Evolutionary conservation across 1,140 invertebrate species (phyloP), one percentile per base, ranked within the genome.

Genomic region (Chymomyza costata): DNA sequence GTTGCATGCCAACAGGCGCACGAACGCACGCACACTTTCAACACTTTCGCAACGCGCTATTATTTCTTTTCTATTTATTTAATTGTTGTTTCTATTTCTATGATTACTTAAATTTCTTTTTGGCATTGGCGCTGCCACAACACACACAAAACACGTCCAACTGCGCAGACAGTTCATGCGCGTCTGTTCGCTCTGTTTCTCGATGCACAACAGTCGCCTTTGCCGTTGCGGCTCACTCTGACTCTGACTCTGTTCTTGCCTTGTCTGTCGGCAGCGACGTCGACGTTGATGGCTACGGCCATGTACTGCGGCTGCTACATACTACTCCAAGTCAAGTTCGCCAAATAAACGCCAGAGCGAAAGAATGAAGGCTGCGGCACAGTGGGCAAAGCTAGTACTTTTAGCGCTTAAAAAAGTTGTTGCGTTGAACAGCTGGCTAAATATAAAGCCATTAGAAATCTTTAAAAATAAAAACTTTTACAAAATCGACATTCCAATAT

Each of bases 161-260:
- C 37, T 66, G 57, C 71, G 62, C 38, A 70, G 57, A 53, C 62
- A 78, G 71, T 53, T 76, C 65, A 38, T 70, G 57, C 55, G 57
- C 70, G 67, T 66, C 70, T 78, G 66, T 48, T 13, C n/a, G n/a
- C n/a, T n/a, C n/a, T n/a, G n/a, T n/a, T n/a, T n/a, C n/a, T n/a
- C n/a, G n/a, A n/a, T n/a, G n/a, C n/a, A n/a, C n/a, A n/a, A n/a
- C n/a, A n/a, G n/a, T n/a, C n/a, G n/a, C n/a, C n/a, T n/a, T n/a
- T 54, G 38, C 43, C 48, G 44, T 25, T 49, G 57, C 51, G 44
- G 35, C 35, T 10, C n/a, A n/a, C n/a, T 13, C 30, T 18, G 49
- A 32, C 14, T 49, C 57, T 30, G 50, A n/a, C 19, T 11, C n/a
- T 40, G 38, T 30, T 21, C 35, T 25, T 32, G 34, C 21, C 14